Conservation (phyloP, 1,140 invertebrate species). For the Pantala flavescens region DNA sequence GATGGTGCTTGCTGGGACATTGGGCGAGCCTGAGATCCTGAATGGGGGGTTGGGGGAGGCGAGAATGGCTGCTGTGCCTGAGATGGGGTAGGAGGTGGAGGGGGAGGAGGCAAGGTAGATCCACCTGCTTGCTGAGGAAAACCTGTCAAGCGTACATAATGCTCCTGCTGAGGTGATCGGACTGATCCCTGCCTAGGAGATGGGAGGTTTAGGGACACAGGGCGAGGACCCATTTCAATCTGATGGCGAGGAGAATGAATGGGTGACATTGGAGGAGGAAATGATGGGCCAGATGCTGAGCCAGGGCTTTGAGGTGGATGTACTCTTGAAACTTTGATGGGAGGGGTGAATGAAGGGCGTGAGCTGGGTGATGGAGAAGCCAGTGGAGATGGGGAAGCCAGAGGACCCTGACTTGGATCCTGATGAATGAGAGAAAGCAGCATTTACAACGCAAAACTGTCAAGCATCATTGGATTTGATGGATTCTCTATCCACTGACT, state of each 20-base stretch:
- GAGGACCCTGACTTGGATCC: constrained; percentile 27
- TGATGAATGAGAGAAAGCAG: constrained; percentile 23
- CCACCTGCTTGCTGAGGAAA: constrained; percentile 25
- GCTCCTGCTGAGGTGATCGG: neutral
- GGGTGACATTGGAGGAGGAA: constrained; percentile 19
- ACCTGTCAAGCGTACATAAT: constrained; percentile 28
- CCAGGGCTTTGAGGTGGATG: constrained; percentile 34
- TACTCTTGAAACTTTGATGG: constrained; percentile 39
- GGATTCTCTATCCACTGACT: no score
- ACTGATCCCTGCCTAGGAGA: neutral
- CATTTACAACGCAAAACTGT: constrained; percentile 21
- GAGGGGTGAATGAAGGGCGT: constrained; percentile 35
- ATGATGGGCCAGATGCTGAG: constrained; percentile 25
- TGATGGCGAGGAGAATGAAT: constrained; percentile 27
- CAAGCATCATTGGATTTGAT: constrained; percentile 6
- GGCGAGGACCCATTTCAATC: constrained; percentile 11
- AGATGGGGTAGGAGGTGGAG: constrained; percentile 29
- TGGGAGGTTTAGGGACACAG: neutral
- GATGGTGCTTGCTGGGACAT: constrained; percentile 33
- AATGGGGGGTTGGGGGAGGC: constrained; percentile 36
- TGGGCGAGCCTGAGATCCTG: constrained; percentile 28
- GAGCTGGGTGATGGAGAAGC: constrained; percentile 39
- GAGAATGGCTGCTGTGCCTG: constrained; percentile 37
- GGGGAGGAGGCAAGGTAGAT: constrained; percentile 30
- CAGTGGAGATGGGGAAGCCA: constrained; percentile 31